These are phyloP conservation scores for Paragorgia papillata DNA, from an alignment of 92 coral and sea anemone species.

Conservation along the genomic window DNA sequence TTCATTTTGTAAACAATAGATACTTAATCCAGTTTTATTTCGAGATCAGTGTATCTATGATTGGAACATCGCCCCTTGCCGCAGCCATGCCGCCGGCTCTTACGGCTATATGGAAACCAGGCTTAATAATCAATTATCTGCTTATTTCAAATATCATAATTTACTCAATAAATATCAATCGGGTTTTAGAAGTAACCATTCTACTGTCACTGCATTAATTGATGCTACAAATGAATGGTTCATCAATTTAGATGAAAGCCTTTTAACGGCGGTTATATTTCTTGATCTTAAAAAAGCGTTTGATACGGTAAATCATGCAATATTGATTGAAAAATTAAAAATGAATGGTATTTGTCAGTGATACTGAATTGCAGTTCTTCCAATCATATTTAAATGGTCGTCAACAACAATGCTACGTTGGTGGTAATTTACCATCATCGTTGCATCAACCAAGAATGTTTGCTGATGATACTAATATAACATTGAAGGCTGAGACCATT, in stretches of 20 bases:
- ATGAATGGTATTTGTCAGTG: not conserved
- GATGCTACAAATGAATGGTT: constrained; percentile 39
- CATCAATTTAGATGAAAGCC: constrained; percentile 18
- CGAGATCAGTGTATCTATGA: too few species aligned
- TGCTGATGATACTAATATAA: constrained; percentile 17
- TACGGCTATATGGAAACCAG: constrained; percentile 12
- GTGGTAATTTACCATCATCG: not conserved
- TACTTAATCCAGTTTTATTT: not conserved
- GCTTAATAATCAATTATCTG: constrained; percentile 11
- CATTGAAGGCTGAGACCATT: constrained; percentile 2
- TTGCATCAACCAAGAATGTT: constrained; percentile 27
- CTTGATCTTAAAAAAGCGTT: constrained; percentile 1
- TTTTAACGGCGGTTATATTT: constrained; percentile 25
- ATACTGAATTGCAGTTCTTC: not conserved
- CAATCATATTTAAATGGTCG: not conserved
- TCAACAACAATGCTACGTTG: constrained; percentile 2
- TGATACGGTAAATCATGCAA: not conserved
- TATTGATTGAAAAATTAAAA: not conserved
- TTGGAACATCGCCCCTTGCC: too few species aligned
- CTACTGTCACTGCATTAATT: constrained; percentile 22
- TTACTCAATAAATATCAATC: constrained; percentile 30
- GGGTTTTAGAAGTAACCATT: constrained; percentile 34
- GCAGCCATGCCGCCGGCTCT: too few species aligned
- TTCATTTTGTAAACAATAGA: not conserved
- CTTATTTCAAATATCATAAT: not conserved